Evolutionary conservation across 2,888 invertebrate genomes (phyloP).

Genomic region (Masnerella sp.): DNA sequence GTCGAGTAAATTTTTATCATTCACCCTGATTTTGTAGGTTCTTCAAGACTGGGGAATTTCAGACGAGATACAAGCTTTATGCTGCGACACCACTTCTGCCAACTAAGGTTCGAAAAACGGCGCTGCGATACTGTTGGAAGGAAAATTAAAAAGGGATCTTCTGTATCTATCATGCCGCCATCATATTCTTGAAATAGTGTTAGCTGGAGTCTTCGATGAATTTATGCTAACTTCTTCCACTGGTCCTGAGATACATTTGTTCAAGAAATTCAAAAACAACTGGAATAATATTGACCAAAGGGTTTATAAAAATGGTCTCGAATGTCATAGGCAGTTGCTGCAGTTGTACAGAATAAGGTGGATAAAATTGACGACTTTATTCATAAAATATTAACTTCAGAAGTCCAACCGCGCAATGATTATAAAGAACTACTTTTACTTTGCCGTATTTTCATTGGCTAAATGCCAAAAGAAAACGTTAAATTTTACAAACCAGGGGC

Average conservation of each 20-base stretch:
- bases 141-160: slow-evolving; percentile 3
- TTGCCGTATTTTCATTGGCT: slow-evolving; percentile 19
- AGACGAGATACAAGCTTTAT: slow-evolving; percentile 1
- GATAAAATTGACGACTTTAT: slow-evolving; percentile 14
- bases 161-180: slow-evolving; percentile 15
- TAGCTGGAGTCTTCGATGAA: slow-evolving; percentile 22
- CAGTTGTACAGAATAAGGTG: slow-evolving; percentile 3
- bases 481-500: slow-evolving; percentile 26
- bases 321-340: background rate
- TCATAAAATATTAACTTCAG: slow-evolving; percentile 1
- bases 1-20: background rate
- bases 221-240: slow-evolving; percentile 16
- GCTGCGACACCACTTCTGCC: slow-evolving; percentile 4
- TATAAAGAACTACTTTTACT: slow-evolving; percentile 22
- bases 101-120: slow-evolving; percentile 8
- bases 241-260: slow-evolving; percentile 21
- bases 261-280: slow-evolving; percentile 11
- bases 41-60: slow-evolving; percentile 15
- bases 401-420: slow-evolving; percentile 26
- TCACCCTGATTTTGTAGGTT: background rate
- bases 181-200: slow-evolving; percentile 16
- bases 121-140: slow-evolving; percentile 3
- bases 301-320: background rate
- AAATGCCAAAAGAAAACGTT: slow-evolving; percentile 12
- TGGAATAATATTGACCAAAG: slow-evolving; percentile 19